Base-by-base conservation (phyloP, 2,888 invertebrate species). In the Scotopteryx bipunctaria region DNA sequence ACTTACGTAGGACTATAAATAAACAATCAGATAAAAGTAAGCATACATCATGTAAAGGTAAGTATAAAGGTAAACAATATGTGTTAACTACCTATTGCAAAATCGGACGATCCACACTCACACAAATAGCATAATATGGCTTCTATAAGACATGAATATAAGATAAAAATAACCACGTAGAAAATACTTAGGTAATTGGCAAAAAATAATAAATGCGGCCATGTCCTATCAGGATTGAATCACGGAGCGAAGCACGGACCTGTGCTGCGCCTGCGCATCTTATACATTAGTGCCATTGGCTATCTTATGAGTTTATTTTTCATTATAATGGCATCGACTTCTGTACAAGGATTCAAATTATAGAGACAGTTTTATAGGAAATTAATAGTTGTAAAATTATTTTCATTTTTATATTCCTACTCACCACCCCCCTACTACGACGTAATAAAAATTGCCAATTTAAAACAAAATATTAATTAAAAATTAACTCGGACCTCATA, bases 171-270 rank as follows among this genome's bases (percentile, higher is more conserved):
- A 19, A 5, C 16, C 5, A 19, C 41, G 45, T 47, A 46, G 43
- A 32, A 6, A 16, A 11, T 44, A 13, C 41, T 31, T 17, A 44
- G 19, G 38, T 55, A 57, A 57, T 55, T 57, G 57, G 52, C 25
- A 45, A 49, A 55, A 59, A 55, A 46, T 49, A 44, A 31, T 51
- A 40, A 47, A 23, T 40, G 47, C 31, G 37, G 38, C 32, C 35
- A 27, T 16, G 44, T 51, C 40, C 45, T 49, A 60, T 64, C 52
- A 38, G 49, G 47, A 56, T 55, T 46, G 56, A 45, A 59, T 60
- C 59, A 51, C 56, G 57, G 36, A 37, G 27, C 44, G 25, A 15
- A 37, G 33, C 44, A 11, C 9, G n/a, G n/a, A n/a, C n/a, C n/a
- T n/a, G 9, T 27, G 5, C 33, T 40, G 27, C 33, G 16, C 21